These are phyloP conservation scores for Solea solea DNA, from an alignment of 2,113 vertebrate genomes.

Conservation along the genomic window DNA sequence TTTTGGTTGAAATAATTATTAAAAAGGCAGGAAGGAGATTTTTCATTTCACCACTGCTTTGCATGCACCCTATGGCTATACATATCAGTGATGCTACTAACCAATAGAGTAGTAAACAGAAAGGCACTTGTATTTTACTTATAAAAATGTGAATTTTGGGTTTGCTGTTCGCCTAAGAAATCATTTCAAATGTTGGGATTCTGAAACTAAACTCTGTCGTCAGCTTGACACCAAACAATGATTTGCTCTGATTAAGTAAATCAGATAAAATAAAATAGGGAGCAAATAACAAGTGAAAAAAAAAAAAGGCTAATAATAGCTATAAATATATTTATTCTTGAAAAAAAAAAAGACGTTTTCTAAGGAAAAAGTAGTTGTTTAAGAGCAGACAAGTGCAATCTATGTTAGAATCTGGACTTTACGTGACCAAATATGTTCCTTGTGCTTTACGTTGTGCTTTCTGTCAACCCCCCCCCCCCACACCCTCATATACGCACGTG, in stretches of 20 bases:
- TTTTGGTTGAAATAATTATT: constrained; percentile 2
- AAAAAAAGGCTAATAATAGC: constrained; percentile 16
- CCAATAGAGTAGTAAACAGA: constrained; percentile 64
- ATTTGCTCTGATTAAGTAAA: constrained; percentile 11
- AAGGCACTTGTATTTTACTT: constrained; percentile 59
- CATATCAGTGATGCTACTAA: constrained; percentile 75
- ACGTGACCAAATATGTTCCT: constrained; percentile 64
- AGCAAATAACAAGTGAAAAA: neutral
- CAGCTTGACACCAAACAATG: constrained; percentile 51
- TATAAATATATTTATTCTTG: constrained; percentile 51
- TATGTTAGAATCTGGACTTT: constrained; percentile 43
- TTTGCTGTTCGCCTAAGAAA: constrained; percentile 36
- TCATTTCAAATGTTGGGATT: constrained; percentile 6
- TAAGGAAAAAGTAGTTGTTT: constrained; percentile 15
- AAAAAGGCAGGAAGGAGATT: constrained; percentile 23
- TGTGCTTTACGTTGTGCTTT: constrained; percentile 10
- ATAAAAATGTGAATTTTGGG: constrained; percentile 49
- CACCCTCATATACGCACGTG: constrained; percentile 28
- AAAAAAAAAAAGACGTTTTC: constrained; percentile 16
- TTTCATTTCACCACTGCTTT: constrained; percentile 66
- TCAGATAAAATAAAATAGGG: neutral
- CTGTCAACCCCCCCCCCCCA: constrained; percentile 15
- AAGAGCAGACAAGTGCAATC: constrained; percentile 33
- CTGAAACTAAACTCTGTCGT: constrained; percentile 11
- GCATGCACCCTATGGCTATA: constrained; percentile 73